Conservation (phyloP, 2,888 invertebrate genomes). For the Cheilosia scutellata region DNA sequence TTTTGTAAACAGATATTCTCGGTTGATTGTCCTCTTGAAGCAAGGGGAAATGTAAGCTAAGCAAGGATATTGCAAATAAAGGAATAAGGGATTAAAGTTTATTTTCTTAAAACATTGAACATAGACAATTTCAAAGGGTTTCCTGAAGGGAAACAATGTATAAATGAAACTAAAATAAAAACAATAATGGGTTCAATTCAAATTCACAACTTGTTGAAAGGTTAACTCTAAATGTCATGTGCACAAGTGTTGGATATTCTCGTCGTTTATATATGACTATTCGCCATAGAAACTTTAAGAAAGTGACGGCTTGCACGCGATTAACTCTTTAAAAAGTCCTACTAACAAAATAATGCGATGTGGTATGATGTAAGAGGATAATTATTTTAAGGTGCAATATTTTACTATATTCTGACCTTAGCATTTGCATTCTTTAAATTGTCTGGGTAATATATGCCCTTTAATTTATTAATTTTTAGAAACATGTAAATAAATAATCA, state of each 20-base stretch:
- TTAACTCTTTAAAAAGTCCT: constrained; percentile 20
- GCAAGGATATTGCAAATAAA: constrained; percentile 22
- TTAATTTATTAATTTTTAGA: too few species aligned
- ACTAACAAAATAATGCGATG: neutral
- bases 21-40: constrained; percentile 39
- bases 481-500: too few species aligned
- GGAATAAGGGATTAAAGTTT: neutral
- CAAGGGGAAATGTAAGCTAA: constrained; percentile 8
- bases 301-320: constrained; percentile 40
- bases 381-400: constrained; percentile 14
- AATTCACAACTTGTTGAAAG: constrained; percentile 46
- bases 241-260: constrained; percentile 12
- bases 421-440: neutral
- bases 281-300: constrained; percentile 26
- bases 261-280: neutral
- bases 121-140: constrained; percentile 21
- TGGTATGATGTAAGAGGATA: constrained; percentile 3
- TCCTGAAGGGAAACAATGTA: neutral
- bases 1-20: constrained; percentile 52
- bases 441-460: too few species aligned
- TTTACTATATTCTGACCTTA: constrained; percentile 4
- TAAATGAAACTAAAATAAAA: neutral
- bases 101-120: neutral
- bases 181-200: constrained; percentile 18
- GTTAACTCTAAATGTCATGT: constrained; percentile 36